Evolutionary conservation across 1,140 invertebrate genomes (phyloP).

Genomic region (Papilio xuthus): DNA sequence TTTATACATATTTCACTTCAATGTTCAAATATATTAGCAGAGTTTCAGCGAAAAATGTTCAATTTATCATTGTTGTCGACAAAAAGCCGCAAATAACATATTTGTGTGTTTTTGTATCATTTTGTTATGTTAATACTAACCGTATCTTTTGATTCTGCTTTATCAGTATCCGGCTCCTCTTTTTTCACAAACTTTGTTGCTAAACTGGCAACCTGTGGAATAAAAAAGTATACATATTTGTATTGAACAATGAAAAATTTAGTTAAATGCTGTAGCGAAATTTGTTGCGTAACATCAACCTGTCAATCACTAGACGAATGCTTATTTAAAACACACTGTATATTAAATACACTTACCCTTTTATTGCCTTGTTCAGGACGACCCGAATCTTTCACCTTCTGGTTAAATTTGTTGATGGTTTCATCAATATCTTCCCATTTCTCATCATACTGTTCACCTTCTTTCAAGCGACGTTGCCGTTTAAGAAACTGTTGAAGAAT

Average conservation of each 20-base stretch:
- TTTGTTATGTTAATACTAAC: slow-evolving; percentile 41
- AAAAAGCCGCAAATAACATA: too few relatives aligned
- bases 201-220: slow-evolving; percentile 66
- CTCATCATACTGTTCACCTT: slow-evolving; percentile 79
- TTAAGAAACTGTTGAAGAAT: slow-evolving; percentile 85
- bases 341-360: slow-evolving; percentile 53
- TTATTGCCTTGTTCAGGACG: slow-evolving; percentile 70
- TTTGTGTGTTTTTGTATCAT: background rate
- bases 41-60: too few relatives aligned
- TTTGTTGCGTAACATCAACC: too few relatives aligned
- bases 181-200: slow-evolving; percentile 73
- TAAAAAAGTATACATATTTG: background rate
- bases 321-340: background rate
- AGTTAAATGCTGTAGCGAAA: too few relatives aligned
- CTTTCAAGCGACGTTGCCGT: slow-evolving; percentile 82
- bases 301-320: background rate
- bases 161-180: slow-evolving; percentile 55
- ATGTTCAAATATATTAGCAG: too few relatives aligned
- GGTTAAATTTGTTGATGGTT: slow-evolving; percentile 89
- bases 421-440: slow-evolving; percentile 89
- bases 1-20: too few relatives aligned
- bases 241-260: background rate
- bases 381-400: slow-evolving; percentile 84
- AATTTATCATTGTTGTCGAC: too few relatives aligned
- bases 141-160: slow-evolving; percentile 61